phyloP scores from a whole-genome alignment of 2,888 invertebrate species.

The Brachypterus glaber region DNA sequence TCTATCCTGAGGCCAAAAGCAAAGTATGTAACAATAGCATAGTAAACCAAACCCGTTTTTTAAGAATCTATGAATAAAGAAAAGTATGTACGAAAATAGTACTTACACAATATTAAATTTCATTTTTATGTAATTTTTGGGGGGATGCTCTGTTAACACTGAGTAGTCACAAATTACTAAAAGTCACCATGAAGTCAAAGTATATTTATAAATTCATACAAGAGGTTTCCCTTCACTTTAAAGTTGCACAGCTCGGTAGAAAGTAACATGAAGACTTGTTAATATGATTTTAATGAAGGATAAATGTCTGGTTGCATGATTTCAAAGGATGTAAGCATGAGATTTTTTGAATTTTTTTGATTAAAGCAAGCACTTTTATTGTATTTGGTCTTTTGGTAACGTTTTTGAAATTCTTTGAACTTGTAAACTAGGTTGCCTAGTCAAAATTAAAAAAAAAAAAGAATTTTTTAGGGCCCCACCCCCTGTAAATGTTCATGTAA shows the following conservation, averaged over 20 bases:
- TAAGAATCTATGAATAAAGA: too few relatives aligned
- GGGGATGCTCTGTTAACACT: constrained; percentile 29
- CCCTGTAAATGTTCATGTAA: too few relatives aligned
- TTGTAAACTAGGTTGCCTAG: too few relatives aligned
- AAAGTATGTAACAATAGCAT: too few relatives aligned
- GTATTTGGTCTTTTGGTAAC: too few relatives aligned
- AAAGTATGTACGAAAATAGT: too few relatives aligned
- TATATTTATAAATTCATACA: constrained; percentile 40
- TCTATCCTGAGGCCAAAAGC: too few relatives aligned
- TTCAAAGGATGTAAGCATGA: neutral
- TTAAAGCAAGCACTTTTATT: constrained; percentile 6
- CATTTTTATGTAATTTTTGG: constrained; percentile 25
- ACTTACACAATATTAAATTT: constrained; percentile 36
- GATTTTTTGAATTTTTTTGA: constrained; percentile 20
- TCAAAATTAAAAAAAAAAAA: too few relatives aligned
- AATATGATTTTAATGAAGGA: too few relatives aligned
- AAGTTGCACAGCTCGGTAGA: constrained; percentile 31
- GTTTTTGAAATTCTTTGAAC: too few relatives aligned
- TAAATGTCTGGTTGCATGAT: neutral
- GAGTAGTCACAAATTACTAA: constrained; percentile 34
- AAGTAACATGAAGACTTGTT: constrained; percentile 13
- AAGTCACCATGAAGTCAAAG: constrained; percentile 32
- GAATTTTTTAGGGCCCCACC: too few relatives aligned
- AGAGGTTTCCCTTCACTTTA: constrained; percentile 40
- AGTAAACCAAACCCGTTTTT: too few relatives aligned